These are phyloP conservation scores for Parnassius orleans DNA, from an alignment of 2,888 invertebrate genomes.

Conservation along the genomic window DNA sequence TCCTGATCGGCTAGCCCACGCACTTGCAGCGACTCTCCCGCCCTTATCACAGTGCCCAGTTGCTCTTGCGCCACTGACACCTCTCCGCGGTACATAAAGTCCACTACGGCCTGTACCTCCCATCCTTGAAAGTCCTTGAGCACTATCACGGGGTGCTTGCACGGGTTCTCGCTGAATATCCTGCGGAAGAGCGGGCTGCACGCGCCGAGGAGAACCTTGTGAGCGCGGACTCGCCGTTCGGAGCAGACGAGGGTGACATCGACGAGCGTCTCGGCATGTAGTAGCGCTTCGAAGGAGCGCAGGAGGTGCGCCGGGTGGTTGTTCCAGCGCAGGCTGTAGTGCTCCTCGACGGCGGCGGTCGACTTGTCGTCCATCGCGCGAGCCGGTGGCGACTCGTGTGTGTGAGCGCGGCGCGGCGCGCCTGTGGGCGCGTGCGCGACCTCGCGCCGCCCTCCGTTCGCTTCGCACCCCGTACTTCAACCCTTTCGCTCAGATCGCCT, in stretches of 20 bases:
- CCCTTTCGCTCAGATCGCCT: conserved; percentile 71
- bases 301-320: conserved; percentile 95
- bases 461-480: conserved; percentile 64
- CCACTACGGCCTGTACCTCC: conserved; percentile 94
- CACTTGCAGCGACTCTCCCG: conserved; percentile 93
- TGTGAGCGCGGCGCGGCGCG: conserved; percentile 38
- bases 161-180: conserved; percentile 94
- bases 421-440: conserved; percentile 66
- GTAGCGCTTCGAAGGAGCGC: conserved; percentile 92
- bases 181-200: conserved; percentile 94
- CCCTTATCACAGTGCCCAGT: conserved; percentile 90
- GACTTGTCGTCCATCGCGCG: conserved; percentile 76
- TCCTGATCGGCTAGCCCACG: conserved; percentile 87
- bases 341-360: conserved; percentile 82
- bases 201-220: conserved; percentile 95
- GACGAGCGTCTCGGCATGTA: conserved; percentile 92
- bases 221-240: conserved; percentile 91
- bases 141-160: conserved; percentile 96
- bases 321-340: conserved; percentile 96
- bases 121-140: conserved; percentile 93
- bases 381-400: conserved; percentile 65
- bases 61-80: conserved; percentile 93
- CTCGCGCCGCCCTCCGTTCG: conserved; percentile 69
- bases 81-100: conserved; percentile 97
- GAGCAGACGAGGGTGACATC: conserved; percentile 95